Conservation (phyloP, 2,888 invertebrate species). For the Uropetala carovei region DNA sequence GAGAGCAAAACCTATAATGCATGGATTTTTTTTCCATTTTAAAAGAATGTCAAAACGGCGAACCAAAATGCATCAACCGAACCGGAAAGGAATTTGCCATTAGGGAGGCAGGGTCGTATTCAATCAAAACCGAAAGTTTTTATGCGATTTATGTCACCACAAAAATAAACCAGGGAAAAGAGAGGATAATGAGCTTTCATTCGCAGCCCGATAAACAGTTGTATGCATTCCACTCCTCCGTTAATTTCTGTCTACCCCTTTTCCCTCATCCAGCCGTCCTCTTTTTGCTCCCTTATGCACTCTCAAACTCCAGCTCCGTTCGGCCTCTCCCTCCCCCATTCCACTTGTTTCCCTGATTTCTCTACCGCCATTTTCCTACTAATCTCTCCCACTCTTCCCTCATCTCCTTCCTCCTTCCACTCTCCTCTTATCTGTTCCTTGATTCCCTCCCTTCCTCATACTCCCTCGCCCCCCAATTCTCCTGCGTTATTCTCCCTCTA, state of each 20-base stretch:
- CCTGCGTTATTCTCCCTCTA: no score
- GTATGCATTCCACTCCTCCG: not conserved
- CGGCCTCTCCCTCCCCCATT: no score
- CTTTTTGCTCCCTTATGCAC: no score
- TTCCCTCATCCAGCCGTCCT: no score
- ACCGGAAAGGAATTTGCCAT: not conserved
- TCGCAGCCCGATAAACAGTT: not conserved
- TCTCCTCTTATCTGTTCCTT: not conserved
- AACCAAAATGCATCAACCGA: not conserved
- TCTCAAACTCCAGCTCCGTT: no score
- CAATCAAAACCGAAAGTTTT: slow-evolving; percentile 20
- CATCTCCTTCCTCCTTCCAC: not conserved
- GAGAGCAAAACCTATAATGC: not conserved
- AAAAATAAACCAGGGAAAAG: not conserved
- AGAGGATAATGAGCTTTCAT: slow-evolving; percentile 10
- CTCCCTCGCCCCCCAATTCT: not conserved
- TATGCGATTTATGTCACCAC: not conserved
- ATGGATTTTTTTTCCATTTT: not conserved
- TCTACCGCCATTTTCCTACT: no score
- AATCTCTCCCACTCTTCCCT: not conserved
- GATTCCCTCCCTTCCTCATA: not conserved
- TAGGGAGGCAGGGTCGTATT: not conserved
- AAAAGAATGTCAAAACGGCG: not conserved
- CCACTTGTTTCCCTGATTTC: no score
- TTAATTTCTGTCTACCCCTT: no score